Evolutionary conservation across 2,888 invertebrate species (phyloP).

Genomic region (Apodemia duryi): DNA sequence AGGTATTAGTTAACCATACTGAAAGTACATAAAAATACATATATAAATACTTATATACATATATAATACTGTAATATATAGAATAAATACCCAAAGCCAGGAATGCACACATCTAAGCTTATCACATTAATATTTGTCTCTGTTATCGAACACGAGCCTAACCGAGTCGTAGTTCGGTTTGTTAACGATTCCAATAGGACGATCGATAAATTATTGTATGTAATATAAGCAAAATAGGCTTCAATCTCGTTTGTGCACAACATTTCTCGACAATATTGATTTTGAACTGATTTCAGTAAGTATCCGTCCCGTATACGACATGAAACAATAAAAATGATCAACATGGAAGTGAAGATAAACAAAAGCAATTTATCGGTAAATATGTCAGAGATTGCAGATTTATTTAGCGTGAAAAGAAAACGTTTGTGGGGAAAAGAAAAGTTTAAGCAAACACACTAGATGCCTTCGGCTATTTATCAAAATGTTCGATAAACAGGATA

Average conservation of each 20-base stretch:
- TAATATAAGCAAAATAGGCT: background rate
- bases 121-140: too few relatives aligned
- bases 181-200: too few relatives aligned
- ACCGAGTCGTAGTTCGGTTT: too few relatives aligned
- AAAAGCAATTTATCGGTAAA: constrained; percentile 66
- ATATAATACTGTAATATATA: too few relatives aligned
- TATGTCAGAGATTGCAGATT: constrained; percentile 62
- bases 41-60: too few relatives aligned
- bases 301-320: constrained; percentile 21
- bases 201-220: background rate
- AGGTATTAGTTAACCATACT: too few relatives aligned
- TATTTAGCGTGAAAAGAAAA: constrained; percentile 68
- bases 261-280: background rate
- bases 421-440: constrained; percentile 41
- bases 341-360: constrained; percentile 47
- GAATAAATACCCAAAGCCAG: too few relatives aligned
- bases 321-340: constrained; percentile 29
- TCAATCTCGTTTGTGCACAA: background rate
- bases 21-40: too few relatives aligned
- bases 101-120: too few relatives aligned
- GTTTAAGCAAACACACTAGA: constrained; percentile 56
- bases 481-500: constrained; percentile 71
- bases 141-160: too few relatives aligned
- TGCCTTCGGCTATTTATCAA: constrained; percentile 72
- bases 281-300: background rate